Base-by-base conservation (phyloP, 1,140 invertebrate species). In the Drosophila equinoxialis region DNA sequence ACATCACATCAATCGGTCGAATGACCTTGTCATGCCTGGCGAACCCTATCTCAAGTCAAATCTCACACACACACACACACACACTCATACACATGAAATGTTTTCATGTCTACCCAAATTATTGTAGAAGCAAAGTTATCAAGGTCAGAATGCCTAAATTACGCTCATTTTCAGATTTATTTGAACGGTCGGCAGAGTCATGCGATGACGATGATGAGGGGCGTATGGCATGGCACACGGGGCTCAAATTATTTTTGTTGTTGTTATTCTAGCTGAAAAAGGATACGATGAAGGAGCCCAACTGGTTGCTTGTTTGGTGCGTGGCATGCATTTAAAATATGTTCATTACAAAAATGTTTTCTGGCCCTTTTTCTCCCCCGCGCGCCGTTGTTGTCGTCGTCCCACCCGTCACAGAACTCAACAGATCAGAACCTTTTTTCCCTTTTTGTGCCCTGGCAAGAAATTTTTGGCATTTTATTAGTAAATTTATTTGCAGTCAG, bases 311-410 rank as follows among this genome's bases (percentile, higher is more conserved):
- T 37, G 39, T 62, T 39, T 59, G 35, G 74, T 77, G 79, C 79
- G 79, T 81, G 79, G 79, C 79, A 77, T 81, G 78, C 79, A 81
- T 82, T 82, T 74, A 69, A 82, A 82, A 82, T 81, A 82, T 81
- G 79, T 81, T 82, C 71, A 82, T 82, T 82, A 81, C 79, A 68
- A 77, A 68, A 77, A 68, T 77, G 74, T 71, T 74, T 81, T 51
- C 45, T 51, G 45, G 68, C 65, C 78, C 78, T 74, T 68, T 69
- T 65, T 63, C 42, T 54, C 48, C 45, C 35, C 45, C 33, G 48
- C 68, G 26, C 71, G 30, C 41, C 35, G 33, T 23, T 39, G 13
- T 37, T 11, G 7, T 11, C 7, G 33, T 35, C 8, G 35, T 3
- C 8, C 35, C 35, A 37, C 7, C 35, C 65, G 23, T 65, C 41